Conservation (phyloP, 2,888 invertebrate species). For the Acrobasis consociella region DNA sequence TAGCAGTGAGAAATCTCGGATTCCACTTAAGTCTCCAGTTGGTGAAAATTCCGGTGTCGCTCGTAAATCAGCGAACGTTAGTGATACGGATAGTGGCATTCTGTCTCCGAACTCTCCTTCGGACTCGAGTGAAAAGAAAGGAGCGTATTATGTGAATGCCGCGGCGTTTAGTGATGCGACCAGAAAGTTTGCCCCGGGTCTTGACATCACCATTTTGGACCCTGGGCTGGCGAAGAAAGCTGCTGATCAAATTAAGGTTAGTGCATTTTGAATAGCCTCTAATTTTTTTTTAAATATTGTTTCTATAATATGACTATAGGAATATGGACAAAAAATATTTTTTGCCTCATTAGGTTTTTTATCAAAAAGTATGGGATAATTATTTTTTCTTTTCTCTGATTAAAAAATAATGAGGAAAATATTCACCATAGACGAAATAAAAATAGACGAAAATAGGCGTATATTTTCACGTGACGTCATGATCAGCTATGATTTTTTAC, state of each 20-base stretch:
- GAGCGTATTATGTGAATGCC: constrained; percentile 69
- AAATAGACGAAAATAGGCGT: no score
- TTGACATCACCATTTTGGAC: constrained; percentile 71
- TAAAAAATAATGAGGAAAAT: no score
- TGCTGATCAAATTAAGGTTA: constrained; percentile 75
- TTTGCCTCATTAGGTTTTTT: no score
- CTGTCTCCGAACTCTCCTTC: constrained; percentile 85
- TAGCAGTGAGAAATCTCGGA: constrained; percentile 60
- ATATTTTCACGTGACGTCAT: no score
- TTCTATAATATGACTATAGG: no score
- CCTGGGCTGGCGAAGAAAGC: constrained; percentile 72
- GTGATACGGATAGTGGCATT: constrained; percentile 86
- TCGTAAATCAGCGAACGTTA: constrained; percentile 73
- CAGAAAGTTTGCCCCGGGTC: constrained; percentile 57
- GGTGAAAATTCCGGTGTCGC: constrained; percentile 58
- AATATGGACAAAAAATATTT: no score
- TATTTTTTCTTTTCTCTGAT: no score
- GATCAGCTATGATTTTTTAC: no score
- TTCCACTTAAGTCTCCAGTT: constrained; percentile 61
- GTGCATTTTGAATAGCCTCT: constrained; percentile 32
- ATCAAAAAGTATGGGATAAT: no score
- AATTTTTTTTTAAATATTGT: no score
- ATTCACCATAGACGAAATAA: no score
- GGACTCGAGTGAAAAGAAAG: constrained; percentile 68
- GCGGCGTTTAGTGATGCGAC: constrained; percentile 66